Evolutionary conservation across 2,797 vertebrate species (phyloP).

Genomic region (Channallabes apus): DNA sequence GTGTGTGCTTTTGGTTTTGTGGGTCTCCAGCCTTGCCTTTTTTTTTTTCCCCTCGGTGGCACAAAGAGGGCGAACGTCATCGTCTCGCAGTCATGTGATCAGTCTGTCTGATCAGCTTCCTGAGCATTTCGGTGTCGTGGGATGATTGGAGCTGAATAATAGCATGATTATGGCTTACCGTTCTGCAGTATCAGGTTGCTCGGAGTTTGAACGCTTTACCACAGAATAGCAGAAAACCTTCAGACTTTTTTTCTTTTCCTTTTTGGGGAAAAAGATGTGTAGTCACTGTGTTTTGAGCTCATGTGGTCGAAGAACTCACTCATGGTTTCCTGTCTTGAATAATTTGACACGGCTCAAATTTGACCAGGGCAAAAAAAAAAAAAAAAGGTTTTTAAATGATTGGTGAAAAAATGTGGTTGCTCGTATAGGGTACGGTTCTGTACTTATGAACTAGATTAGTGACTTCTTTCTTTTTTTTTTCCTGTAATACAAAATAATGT

Average conservation of each 20-base stretch:
- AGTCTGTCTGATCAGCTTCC: slow-evolving; percentile 43
- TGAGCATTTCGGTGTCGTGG: slow-evolving; percentile 37
- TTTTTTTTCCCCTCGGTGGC: not conserved
- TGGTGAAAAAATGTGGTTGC: not conserved
- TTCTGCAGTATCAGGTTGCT: slow-evolving; percentile 13
- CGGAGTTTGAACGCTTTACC: not conserved
- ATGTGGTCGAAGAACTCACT: slow-evolving; percentile 33
- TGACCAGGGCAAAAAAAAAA: not conserved
- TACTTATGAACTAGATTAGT: not conserved
- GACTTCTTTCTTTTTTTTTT: not conserved
- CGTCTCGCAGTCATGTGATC: slow-evolving; percentile 11
- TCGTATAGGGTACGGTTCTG: not conserved
- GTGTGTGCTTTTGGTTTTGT: slow-evolving; percentile 20
- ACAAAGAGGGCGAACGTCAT: slow-evolving; percentile 24
- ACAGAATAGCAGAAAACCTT: slow-evolving; percentile 28
- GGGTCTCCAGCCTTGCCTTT: not conserved
- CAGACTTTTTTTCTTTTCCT: not conserved
- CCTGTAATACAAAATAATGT: not conserved
- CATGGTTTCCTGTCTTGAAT: not conserved
- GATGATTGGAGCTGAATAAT: slow-evolving; percentile 12
- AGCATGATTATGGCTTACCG: slow-evolving; percentile 42
- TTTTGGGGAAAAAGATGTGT: not conserved
- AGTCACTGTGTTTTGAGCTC: slow-evolving; percentile 17
- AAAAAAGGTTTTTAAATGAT: not conserved
- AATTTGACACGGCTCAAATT: not conserved